These are phyloP conservation scores for Lepidochrysops patricia DNA, from an alignment of 2,888 invertebrate genomes.

Conservation along the genomic window DNA sequence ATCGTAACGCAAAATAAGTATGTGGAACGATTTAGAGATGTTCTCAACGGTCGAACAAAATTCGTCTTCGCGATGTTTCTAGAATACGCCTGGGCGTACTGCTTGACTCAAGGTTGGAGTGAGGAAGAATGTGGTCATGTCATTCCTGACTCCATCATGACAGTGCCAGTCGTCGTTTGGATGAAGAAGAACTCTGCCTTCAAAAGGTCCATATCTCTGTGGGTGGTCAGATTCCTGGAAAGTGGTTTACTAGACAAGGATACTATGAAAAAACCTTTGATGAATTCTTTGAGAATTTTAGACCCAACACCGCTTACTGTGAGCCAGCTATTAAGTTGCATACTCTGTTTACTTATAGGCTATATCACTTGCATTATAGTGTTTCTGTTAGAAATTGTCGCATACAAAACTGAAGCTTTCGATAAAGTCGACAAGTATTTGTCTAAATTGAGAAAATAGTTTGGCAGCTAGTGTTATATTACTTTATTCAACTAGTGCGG, in stretches of 20 bases:
- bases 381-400: slow-evolving; percentile 39
- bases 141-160: slow-evolving; percentile 48
- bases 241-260: slow-evolving; percentile 44
- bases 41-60: slow-evolving; percentile 38
- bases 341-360: slow-evolving; percentile 41
- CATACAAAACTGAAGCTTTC: slow-evolving; percentile 25
- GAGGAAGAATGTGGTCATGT: slow-evolving; percentile 49
- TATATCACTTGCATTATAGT: slow-evolving; percentile 35
- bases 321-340: slow-evolving; percentile 43
- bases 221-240: slow-evolving; percentile 49
- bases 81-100: slow-evolving; percentile 48
- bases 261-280: slow-evolving; percentile 28
- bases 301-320: slow-evolving; percentile 43
- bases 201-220: slow-evolving; percentile 32
- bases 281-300: slow-evolving; percentile 24
- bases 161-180: slow-evolving; percentile 51
- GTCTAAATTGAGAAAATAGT: background rate
- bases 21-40: slow-evolving; percentile 39
- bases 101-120: slow-evolving; percentile 39
- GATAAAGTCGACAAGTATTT: background rate
- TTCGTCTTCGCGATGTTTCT: slow-evolving; percentile 49
- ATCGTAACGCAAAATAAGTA: slow-evolving; percentile 43
- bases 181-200: slow-evolving; percentile 47
- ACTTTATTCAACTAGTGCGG: too few species aligned
- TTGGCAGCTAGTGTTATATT: background rate